Evolutionary conservation across 2,113 vertebrate genomes (phyloP).

Genomic region (Vimba vimba): DNA sequence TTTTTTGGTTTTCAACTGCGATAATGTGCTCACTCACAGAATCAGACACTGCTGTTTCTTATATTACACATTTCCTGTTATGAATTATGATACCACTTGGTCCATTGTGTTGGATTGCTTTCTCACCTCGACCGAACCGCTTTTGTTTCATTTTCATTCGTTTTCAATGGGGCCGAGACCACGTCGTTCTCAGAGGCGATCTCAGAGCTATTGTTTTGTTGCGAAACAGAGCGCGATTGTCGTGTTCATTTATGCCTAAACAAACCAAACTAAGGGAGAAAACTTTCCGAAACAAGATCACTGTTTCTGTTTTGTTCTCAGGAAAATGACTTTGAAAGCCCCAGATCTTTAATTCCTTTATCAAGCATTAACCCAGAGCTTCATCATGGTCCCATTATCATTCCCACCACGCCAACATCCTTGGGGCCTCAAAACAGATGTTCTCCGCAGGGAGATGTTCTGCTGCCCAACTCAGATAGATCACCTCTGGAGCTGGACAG

Average conservation of each 20-base stretch:
- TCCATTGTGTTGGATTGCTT: background rate
- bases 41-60: too few species aligned
- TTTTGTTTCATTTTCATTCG: background rate
- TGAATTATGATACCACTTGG: background rate
- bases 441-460: constrained; percentile 60
- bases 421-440: constrained; percentile 66
- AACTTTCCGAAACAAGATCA: background rate
- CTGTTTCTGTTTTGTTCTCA: constrained; percentile 56
- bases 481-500: constrained; percentile 71
- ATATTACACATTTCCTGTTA: too few species aligned
- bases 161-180: background rate
- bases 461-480: constrained; percentile 33
- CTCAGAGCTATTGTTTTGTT: background rate
- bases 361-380: constrained; percentile 75
- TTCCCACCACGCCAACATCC: constrained; percentile 84
- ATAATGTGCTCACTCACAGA: too few species aligned
- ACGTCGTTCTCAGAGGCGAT: background rate
- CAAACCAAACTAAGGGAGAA: too few species aligned
- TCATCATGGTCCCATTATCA: constrained; percentile 83
- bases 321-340: constrained; percentile 83
- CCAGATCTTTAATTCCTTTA: constrained; percentile 58
- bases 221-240: background rate
- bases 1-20: too few species aligned
- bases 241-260: background rate
- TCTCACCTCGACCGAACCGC: background rate